Percentiles rank a stretch among this genome's conserved stretches.
phyloP scores from a whole-genome alignment of 2,797 vertebrate species.

The Pseudochaenichthys georgianus region DNA sequence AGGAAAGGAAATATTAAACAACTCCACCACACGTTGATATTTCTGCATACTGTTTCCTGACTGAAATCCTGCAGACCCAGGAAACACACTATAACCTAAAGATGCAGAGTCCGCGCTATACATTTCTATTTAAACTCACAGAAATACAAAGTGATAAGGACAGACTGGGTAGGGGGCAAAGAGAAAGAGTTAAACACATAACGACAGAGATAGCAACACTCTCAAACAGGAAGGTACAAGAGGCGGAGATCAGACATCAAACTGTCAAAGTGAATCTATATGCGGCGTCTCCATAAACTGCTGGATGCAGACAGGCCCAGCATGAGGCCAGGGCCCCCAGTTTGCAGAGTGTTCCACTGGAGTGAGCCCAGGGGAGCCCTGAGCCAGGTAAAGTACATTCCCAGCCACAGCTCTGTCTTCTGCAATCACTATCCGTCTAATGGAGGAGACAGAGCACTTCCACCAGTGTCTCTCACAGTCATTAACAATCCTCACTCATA shows the following conservation, averaged over 20 bases:
- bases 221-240: slow-evolving; percentile 56
- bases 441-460: slow-evolving; percentile 71
- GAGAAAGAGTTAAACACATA: slow-evolving; percentile 56
- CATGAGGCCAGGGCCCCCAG: slow-evolving; percentile 65
- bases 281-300: slow-evolving; percentile 80
- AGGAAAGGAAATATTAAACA: slow-evolving; percentile 83
- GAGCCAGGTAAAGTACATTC: slow-evolving; percentile 81
- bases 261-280: slow-evolving; percentile 78
- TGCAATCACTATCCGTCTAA: slow-evolving; percentile 61
- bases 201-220: slow-evolving; percentile 36
- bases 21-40: slow-evolving; percentile 63
- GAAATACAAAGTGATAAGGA: slow-evolving; percentile 48
- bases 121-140: slow-evolving; percentile 44
- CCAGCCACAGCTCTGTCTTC: slow-evolving; percentile 74
- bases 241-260: slow-evolving; percentile 63
- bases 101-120: slow-evolving; percentile 39
- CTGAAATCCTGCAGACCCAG: slow-evolving; percentile 68
- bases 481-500: slow-evolving; percentile 80
- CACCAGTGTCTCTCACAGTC: slow-evolving; percentile 74
- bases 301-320: slow-evolving; percentile 79
- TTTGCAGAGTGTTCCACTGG: slow-evolving; percentile 69
- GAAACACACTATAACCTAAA: slow-evolving; percentile 48
- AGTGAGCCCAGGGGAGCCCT: slow-evolving; percentile 74
- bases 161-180: slow-evolving; percentile 26
- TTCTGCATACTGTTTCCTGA: slow-evolving; percentile 71